Conservation (phyloP, 37 sponge, comb jelly and placozoan genomes). For the Beroe forskalii region DNA sequence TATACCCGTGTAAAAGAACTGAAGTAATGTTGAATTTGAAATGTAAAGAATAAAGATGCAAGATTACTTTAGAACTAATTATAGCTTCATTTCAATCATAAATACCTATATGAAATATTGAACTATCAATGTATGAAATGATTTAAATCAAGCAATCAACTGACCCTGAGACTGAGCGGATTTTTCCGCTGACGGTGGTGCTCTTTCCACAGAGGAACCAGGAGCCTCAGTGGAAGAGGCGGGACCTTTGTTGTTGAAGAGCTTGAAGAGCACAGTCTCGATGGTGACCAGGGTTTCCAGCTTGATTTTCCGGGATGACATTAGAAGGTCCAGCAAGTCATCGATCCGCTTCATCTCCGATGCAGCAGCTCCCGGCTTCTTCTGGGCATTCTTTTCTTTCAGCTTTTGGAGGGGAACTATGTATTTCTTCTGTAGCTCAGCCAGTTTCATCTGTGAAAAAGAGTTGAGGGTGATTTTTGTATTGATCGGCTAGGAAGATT, state of each 20-base stretch:
- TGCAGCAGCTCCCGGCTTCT: not conserved
- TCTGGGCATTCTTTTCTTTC: constrained; percentile 14
- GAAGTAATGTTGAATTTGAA: too few relatives aligned
- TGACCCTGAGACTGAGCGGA: not conserved
- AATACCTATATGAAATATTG: too few relatives aligned
- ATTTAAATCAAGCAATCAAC: too few relatives aligned
- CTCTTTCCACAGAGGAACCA: not conserved
- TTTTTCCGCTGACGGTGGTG: constrained; percentile 7
- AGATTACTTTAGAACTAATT: too few relatives aligned
- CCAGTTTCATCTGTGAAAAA: constrained; percentile 32
- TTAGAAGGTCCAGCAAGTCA: constrained; percentile 47
- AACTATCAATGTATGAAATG: too few relatives aligned
- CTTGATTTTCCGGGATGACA: constrained; percentile 31
- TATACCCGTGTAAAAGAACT: too few relatives aligned
- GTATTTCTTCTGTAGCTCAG: constrained; percentile 38
- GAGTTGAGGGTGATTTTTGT: too few relatives aligned
- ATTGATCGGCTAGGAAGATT: too few relatives aligned
- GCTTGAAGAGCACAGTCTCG: constrained; percentile 18
- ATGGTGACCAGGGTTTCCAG: not conserved
- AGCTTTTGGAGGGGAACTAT: constrained; percentile 49
- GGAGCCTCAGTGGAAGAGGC: not conserved
- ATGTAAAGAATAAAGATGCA: too few relatives aligned
- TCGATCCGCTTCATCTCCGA: constrained; percentile 33
- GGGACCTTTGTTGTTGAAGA: constrained; percentile 19
- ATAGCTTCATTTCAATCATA: too few relatives aligned